A percentile compares a stretch with the other conserved stretches of the same genome.
phyloP scores from a whole-genome alignment of 2,113 vertebrate species.

The Xiphias gladius region DNA sequence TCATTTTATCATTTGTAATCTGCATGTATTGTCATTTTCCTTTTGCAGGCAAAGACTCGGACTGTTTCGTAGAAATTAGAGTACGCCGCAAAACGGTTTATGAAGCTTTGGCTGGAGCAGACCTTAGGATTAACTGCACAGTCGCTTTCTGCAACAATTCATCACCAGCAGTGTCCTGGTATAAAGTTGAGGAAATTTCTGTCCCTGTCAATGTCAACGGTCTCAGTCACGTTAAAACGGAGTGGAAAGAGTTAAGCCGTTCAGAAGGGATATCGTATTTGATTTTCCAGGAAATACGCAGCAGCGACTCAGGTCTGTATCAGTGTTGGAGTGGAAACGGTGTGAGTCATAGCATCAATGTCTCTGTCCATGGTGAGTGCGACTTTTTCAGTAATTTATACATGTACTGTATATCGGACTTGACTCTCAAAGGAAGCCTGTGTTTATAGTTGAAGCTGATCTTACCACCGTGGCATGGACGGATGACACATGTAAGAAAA shows the following conservation, averaged over 20 bases:
- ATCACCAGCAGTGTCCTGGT: slow-evolving; percentile 59
- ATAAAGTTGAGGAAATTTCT: not conserved
- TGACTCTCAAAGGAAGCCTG: not conserved
- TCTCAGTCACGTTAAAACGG: not conserved
- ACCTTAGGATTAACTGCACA: slow-evolving; percentile 66
- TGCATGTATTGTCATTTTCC: not conserved
- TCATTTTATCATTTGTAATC: not conserved
- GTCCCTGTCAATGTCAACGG: not conserved
- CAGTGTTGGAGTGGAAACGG: not conserved
- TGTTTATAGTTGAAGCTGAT: not conserved
- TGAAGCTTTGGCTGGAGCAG: rapidly evolving
- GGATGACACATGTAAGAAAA: slow-evolving; percentile 39
- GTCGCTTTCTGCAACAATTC: not conserved
- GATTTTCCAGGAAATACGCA: slow-evolving; percentile 43
- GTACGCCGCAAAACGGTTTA: rapidly evolving
- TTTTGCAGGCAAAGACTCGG: slow-evolving; percentile 43
- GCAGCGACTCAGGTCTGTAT: slow-evolving; percentile 67
- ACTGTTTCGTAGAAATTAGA: rapidly evolving
- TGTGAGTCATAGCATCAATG: slow-evolving; percentile 25
- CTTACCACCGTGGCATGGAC: rapidly evolving
- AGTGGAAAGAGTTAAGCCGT: rapidly evolving
- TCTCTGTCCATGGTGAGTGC: slow-evolving; percentile 73
- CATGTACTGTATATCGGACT: not conserved
- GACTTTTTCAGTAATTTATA: not conserved
- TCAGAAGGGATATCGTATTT: not conserved